These are phyloP conservation scores for Aulostomus chinensis DNA, from an alignment of 2,797 vertebrate species.

Conservation along the genomic window DNA sequence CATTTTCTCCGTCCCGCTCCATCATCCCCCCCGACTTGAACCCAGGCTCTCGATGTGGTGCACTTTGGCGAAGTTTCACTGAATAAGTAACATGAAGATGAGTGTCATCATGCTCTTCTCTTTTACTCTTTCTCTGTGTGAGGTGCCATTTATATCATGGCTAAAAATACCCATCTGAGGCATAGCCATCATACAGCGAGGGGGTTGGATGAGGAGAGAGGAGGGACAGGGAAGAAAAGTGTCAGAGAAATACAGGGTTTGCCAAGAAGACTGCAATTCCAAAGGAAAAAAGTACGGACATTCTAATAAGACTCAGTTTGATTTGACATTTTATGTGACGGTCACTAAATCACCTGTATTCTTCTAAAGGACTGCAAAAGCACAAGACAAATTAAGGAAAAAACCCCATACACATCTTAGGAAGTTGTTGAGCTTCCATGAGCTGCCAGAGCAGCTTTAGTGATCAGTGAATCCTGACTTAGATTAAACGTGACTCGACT, in stretches of 20 bases:
- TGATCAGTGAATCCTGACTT: no score
- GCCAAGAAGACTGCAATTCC: background rate
- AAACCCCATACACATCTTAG: no score
- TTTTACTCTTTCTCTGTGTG: slow-evolving; percentile 45
- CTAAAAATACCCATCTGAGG: slow-evolving; percentile 74
- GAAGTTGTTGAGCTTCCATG: no score
- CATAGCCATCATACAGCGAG: slow-evolving; percentile 62
- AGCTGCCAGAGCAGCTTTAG: no score
- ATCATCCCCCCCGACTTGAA: slow-evolving; percentile 6
- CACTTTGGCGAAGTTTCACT: slow-evolving; percentile 5
- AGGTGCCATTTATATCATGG: slow-evolving; percentile 75
- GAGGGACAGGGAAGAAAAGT: slow-evolving; percentile 13
- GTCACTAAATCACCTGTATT: no score
- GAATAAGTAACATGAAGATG: slow-evolving; percentile 35
- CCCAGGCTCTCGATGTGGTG: background rate
- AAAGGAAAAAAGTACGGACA: no score
- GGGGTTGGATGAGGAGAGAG: slow-evolving; percentile 34
- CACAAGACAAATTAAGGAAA: no score
- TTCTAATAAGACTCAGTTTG: no score
- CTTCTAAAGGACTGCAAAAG: no score
- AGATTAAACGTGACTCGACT: no score
- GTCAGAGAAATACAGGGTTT: background rate
- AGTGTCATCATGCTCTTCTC: slow-evolving; percentile 59
- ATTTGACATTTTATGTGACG: no score
- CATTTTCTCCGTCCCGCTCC: slow-evolving; percentile 9